A percentile compares a stretch with the other conserved stretches of the same genome.
These are phyloP conservation scores for Halcyon leucocephala DNA, from an alignment of 2,797 vertebrate species.

Conservation along the genomic window DNA sequence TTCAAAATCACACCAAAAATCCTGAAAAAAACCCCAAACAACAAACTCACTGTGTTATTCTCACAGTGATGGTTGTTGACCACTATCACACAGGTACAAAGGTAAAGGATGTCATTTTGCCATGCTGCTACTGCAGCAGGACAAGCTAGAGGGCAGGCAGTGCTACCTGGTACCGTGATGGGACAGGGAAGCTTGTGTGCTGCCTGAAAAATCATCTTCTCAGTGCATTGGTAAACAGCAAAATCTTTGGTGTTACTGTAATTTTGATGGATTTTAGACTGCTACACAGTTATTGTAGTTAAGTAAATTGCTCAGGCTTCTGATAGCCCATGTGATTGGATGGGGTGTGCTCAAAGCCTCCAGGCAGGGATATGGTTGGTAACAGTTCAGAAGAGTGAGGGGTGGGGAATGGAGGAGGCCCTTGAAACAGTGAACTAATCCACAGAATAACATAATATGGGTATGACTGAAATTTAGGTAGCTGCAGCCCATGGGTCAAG, in stretches of 20 bases:
- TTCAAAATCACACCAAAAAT: background rate
- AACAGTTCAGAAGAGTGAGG: background rate
- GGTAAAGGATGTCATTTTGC: background rate
- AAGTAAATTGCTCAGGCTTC: background rate
- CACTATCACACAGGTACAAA: fast-evolving
- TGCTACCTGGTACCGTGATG: fast-evolving
- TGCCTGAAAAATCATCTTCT: background rate
- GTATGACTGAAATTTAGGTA: background rate
- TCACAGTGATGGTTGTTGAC: background rate
- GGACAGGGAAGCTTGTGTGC: background rate
- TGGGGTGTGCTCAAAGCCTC: background rate
- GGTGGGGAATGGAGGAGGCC: background rate
- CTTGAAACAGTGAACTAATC: background rate
- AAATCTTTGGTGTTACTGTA: background rate
- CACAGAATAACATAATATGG: fast-evolving
- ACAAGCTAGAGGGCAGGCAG: background rate
- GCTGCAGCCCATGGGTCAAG: background rate
- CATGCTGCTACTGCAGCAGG: fast-evolving
- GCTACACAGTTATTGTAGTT: background rate
- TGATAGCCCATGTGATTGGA: fast-evolving
- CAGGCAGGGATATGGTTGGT: background rate
- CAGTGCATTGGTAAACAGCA: background rate
- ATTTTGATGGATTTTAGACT: background rate
- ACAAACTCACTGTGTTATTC: background rate
- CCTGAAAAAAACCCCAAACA: fast-evolving